Evolutionary conservation across 2,797 vertebrate genomes (phyloP).

Genomic region (Urophycis tenuis): DNA sequence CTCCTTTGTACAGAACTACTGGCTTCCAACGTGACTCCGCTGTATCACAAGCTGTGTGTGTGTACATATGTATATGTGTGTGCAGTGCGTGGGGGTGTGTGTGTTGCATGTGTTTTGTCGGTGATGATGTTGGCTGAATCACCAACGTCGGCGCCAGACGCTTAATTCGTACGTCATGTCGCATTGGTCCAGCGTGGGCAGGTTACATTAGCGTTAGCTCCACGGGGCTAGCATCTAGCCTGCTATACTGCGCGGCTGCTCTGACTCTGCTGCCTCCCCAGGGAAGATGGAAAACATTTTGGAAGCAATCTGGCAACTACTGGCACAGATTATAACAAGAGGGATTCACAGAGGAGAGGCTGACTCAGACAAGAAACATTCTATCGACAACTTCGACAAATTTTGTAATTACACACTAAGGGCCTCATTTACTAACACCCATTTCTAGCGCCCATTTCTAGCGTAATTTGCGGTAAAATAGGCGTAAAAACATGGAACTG

Average conservation of each 20-base stretch:
- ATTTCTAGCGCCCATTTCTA: no score
- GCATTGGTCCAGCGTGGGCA: no score
- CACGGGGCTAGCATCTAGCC: not conserved
- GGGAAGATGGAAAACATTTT: not conserved
- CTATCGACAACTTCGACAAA: not conserved
- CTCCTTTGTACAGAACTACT: no score
- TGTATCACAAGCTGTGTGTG: not conserved
- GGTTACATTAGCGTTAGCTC: not conserved
- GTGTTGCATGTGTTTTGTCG: not conserved
- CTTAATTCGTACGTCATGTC: not conserved
- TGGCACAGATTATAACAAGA: not conserved
- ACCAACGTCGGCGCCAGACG: not conserved
- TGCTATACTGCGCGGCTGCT: not conserved
- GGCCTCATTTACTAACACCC: no score
- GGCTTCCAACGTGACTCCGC: no score
- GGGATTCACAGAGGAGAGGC: not conserved
- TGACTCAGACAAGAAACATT: not conserved
- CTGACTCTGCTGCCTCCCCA: not conserved
- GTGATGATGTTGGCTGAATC: not conserved
- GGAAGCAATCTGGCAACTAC: not conserved
- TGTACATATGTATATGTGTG: not conserved
- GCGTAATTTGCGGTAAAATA: no score
- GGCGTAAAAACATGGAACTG: no score
- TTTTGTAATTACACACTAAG: not conserved
- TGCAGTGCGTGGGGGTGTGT: constrained; percentile 1